Conservation (phyloP, 2,888 invertebrate species). For the Nycteola revayana region DNA sequence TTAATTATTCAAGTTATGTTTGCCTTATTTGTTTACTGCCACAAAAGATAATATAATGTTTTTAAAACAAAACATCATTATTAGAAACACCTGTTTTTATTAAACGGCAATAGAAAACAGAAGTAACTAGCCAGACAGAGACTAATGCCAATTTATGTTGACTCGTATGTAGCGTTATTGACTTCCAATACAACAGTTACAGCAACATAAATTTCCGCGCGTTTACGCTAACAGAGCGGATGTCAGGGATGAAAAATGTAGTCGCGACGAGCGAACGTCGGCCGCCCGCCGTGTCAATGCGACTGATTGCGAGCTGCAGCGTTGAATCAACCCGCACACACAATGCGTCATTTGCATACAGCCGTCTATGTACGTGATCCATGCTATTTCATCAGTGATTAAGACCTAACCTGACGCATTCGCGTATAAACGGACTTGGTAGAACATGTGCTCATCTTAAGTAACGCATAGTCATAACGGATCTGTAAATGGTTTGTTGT, state of each 20-base stretch:
- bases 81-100: too few relatives aligned
- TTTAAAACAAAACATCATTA: too few relatives aligned
- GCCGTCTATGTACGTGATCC: conserved; percentile 31
- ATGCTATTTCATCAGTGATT: conserved; percentile 42
- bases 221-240: conserved; percentile 49
- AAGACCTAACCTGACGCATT: conserved; percentile 36
- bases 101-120: too few relatives aligned
- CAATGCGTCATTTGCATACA: conserved; percentile 55
- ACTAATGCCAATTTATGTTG: conserved; percentile 3
- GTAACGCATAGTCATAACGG: too few relatives aligned
- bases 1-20: too few relatives aligned
- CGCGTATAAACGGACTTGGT: conserved; percentile 1
- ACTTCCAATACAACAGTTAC: conserved; percentile 32
- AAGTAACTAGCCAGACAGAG: background rate
- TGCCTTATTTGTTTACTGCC: too few relatives aligned
- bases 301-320: conserved; percentile 50
- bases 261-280: conserved; percentile 32
- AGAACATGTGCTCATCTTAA: too few relatives aligned
- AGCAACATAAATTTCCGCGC: conserved; percentile 48
- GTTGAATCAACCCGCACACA: conserved; percentile 45
- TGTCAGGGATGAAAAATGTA: conserved; percentile 61
- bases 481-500: too few relatives aligned
- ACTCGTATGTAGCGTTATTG: conserved; percentile 14
- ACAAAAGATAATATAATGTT: too few relatives aligned
- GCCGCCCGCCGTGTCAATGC: conserved; percentile 41